Percentiles rank a stretch among this genome's conserved stretches.
Conservation (phyloP, 2,888 invertebrate genomes). For the Operophtera brumata region DNA sequence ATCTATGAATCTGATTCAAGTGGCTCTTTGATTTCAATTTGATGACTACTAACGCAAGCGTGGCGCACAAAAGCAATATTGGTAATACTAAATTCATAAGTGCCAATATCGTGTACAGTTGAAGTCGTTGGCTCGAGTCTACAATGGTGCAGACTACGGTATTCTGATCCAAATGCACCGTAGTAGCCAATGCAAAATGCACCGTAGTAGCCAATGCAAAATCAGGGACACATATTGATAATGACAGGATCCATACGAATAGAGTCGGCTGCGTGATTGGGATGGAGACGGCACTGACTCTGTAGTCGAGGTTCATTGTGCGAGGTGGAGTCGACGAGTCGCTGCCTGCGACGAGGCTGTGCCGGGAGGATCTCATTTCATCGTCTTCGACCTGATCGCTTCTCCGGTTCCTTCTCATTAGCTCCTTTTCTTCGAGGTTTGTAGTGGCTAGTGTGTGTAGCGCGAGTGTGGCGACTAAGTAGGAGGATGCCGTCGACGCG, state of each 20-base stretch:
- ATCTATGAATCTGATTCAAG: constrained; percentile 41
- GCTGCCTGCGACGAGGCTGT: constrained; percentile 73
- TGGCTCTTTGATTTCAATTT: constrained; percentile 58
- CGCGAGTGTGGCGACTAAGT: constrained; percentile 78
- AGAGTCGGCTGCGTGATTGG: constrained; percentile 76
- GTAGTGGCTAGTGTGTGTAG: constrained; percentile 80
- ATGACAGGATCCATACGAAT: constrained; percentile 80
- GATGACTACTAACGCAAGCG: constrained; percentile 50
- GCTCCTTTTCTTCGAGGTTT: constrained; percentile 71
- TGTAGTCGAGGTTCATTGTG: constrained; percentile 79
- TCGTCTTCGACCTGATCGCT: constrained; percentile 61
- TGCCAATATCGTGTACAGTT: constrained; percentile 65
- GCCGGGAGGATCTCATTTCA: constrained; percentile 71
- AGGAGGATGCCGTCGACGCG: constrained; percentile 77
- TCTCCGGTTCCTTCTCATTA: constrained; percentile 55
- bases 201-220: constrained; percentile 77
- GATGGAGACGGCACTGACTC: constrained; percentile 63
- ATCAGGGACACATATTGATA: constrained; percentile 82
- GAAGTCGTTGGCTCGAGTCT: constrained; percentile 72
- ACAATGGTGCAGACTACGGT: constrained; percentile 73
- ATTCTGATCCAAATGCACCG: constrained; percentile 59
- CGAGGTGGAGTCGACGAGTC: constrained; percentile 73
- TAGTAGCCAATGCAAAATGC: constrained; percentile 76
- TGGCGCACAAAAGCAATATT: constrained; percentile 53
- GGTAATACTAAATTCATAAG: constrained; percentile 69